These are phyloP conservation scores for Drosophila falleni DNA, from an alignment of 2,888 invertebrate genomes.

Conservation along the genomic window DNA sequence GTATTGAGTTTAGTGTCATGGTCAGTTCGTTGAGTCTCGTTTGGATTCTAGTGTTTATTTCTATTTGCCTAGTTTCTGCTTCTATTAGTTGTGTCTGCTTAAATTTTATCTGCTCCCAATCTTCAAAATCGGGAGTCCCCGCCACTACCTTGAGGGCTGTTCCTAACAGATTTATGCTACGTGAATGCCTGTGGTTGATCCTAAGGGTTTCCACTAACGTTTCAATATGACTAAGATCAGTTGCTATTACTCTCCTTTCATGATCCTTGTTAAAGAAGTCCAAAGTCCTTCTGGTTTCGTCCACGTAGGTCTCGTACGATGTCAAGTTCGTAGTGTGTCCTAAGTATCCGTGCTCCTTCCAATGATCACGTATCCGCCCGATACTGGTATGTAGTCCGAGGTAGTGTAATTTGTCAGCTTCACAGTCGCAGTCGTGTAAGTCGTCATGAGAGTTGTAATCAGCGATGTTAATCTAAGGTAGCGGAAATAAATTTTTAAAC, in stretches of 20 bases:
- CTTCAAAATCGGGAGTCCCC: constrained; percentile 16
- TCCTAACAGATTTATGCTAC: constrained; percentile 15
- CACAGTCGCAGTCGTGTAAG: too few species aligned
- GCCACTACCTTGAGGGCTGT: constrained; percentile 20
- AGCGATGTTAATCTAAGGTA: too few species aligned
- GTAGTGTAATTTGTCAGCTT: too few species aligned
- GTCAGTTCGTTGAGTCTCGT: constrained; percentile 10
- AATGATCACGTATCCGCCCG: too few species aligned
- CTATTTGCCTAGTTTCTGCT: constrained; percentile 8
- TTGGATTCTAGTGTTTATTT: constrained; percentile 17
- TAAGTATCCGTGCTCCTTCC: constrained; percentile 26
- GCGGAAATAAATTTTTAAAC: too few species aligned
- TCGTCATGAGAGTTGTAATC: too few species aligned
- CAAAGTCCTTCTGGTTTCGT: constrained; percentile 15
- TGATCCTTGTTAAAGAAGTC: constrained; percentile 8
- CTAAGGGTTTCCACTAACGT: constrained; percentile 12
- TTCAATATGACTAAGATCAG: constrained; percentile 3
- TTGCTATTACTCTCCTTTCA: neutral
- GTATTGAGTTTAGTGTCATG: constrained; percentile 11
- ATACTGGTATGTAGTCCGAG: too few species aligned
- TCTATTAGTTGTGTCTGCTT: constrained; percentile 20
- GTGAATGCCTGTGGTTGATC: constrained; percentile 10
- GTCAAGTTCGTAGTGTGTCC: constrained; percentile 25
- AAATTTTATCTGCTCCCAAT: too few species aligned
- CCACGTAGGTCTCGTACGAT: constrained; percentile 14